Evolutionary conservation across 2,797 vertebrate genomes (phyloP).

Genomic region (Masticophis lateralis): DNA sequence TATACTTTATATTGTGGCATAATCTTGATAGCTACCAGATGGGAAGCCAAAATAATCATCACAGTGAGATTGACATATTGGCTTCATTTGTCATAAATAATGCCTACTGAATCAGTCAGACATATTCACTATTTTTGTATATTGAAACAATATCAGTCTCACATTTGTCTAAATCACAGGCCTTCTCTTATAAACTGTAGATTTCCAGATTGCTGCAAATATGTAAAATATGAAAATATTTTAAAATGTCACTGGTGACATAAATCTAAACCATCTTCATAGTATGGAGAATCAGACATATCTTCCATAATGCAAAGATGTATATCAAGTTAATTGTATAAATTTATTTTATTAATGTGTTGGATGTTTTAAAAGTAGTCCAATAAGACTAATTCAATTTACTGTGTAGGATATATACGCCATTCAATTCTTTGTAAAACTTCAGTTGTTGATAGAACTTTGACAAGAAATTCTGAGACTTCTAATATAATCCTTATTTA

Average conservation of each 20-base stretch:
- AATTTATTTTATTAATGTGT: not conserved
- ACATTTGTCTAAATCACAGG: not conserved
- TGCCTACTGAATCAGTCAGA: not conserved
- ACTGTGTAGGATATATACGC: not conserved
- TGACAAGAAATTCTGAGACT: not conserved
- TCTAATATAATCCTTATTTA: not conserved
- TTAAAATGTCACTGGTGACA: not conserved
- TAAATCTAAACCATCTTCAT: not conserved
- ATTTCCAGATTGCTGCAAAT: not conserved
- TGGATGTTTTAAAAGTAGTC: not conserved
- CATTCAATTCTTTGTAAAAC: not conserved
- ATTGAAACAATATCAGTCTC: not conserved
- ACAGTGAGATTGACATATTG: not conserved
- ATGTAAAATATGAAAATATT: not conserved
- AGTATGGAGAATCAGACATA: not conserved
- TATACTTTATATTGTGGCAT: not conserved
- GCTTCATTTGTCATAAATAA: not conserved
- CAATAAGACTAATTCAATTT: not conserved
- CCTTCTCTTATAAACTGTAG: not conserved
- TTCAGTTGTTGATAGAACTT: not conserved
- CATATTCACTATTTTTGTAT: not conserved
- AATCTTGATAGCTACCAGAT: not conserved
- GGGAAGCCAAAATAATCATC: not conserved
- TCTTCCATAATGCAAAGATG: not conserved
- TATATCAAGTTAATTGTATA: not conserved